Conservation (phyloP, 2,113 vertebrate species). For the pig (Sus scrofa) region DNA sequence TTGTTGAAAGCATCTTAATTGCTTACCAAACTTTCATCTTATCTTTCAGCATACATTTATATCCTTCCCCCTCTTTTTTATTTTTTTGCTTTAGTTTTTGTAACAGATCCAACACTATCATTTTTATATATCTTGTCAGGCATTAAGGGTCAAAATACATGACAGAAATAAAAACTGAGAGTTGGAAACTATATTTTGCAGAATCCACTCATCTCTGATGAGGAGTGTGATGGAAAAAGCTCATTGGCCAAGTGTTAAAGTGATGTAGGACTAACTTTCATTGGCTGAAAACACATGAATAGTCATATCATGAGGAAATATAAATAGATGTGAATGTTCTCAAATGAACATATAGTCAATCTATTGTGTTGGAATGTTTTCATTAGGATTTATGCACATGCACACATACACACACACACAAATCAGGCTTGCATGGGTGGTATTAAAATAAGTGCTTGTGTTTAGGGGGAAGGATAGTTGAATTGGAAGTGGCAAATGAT, state of each 20-base stretch:
- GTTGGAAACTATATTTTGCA: neutral
- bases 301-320: neutral
- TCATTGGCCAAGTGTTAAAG: neutral
- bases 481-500: neutral
- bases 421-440: neutral
- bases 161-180: neutral
- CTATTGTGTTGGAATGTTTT: neutral
- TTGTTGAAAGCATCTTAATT: neutral
- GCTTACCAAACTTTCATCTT: neutral
- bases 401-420: too few relatives aligned
- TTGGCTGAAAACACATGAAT: neutral
- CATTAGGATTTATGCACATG: neutral
- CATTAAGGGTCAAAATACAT: neutral
- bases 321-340: neutral
- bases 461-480: neutral
- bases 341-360: neutral
- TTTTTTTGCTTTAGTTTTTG: neutral
- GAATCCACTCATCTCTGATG: neutral
- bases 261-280: neutral
- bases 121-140: neutral
- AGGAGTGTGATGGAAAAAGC: neutral
- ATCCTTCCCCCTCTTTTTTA: accelerated
- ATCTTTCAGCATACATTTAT: neutral
- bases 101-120: neutral
- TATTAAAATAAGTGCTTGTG: neutral